Base-by-base conservation (phyloP, 2,888 invertebrate genomes). In the Drosophila quasianomalipes region DNA sequence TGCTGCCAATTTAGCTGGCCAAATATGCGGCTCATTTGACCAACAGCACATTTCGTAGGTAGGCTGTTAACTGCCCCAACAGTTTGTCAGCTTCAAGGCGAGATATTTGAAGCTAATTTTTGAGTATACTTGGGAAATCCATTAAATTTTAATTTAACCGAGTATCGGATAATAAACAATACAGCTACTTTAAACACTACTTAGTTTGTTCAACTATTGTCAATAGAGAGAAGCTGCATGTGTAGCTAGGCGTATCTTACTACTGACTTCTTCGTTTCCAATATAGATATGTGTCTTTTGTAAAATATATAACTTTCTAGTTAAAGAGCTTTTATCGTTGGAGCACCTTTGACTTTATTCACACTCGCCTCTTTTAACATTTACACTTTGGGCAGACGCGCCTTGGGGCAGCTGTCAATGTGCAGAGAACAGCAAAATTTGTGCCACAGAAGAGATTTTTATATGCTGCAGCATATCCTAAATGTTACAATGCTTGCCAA, bases 1-100 rank as follows among this genome's bases (percentile, higher is more conserved):
- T 49, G 74, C 65, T 63, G 75, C 47, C 85, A 75, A 85, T 84
- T 87, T 66, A 67, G 72, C 39, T 22, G 16, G 37, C 55, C 57
- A 78, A 79, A 67, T 60, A 67, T 70, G 53, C 55, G 22, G 44
- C 59, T 65, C 41, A 57, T 49, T 55, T 63, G 33, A 69, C 19
- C 51, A 59, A 59, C 28, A 47, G 31, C 51, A 28, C 14, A 35
- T 37, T 12, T 33, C 28, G 19, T 28, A 28, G 33, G 7, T 22
- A 31, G 5, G 5, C 3, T 9, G 26, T 26, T 26, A 16, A 54
- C 16, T 22, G 35, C 14, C 7, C 35, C 3, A 22, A 58, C 19
- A 51, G 9, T 28, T 26, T 22, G 35, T 10, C 31, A 35, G 41
- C 55, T 39, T 60, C 51, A 53, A 72, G 51, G n/a, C 49, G 26